Evolutionary conservation across 1,140 invertebrate genomes (phyloP).

Genomic region (Cotesia vestalis): DNA sequence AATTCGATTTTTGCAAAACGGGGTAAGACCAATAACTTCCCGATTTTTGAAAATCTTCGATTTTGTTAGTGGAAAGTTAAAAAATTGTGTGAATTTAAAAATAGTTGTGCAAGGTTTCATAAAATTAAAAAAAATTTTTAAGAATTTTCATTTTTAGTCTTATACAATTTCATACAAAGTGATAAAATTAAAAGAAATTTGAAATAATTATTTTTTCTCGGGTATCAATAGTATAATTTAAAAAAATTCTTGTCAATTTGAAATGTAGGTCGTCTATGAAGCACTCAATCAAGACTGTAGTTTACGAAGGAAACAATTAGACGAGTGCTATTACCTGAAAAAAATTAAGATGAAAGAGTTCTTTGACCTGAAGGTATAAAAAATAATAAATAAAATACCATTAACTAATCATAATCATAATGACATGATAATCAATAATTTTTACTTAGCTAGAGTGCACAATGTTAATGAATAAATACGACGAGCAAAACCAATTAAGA

Average conservation of each 20-base stretch:
- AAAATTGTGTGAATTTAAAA: no score
- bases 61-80: no score
- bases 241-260: slow-evolving; percentile 34
- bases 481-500: slow-evolving; percentile 36
- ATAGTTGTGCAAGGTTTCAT: no score
- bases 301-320: slow-evolving; percentile 68
- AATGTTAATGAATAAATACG: slow-evolving; percentile 40
- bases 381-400: no score
- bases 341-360: slow-evolving; percentile 68
- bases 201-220: neutral
- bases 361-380: slow-evolving; percentile 67
- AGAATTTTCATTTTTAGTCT: no score
- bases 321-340: slow-evolving; percentile 68
- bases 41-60: no score
- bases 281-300: slow-evolving; percentile 69
- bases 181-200: no score
- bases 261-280: slow-evolving; percentile 66
- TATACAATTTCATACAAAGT: no score
- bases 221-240: slow-evolving; percentile 24
- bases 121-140: no score
- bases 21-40: no score
- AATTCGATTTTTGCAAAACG: no score
- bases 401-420: slow-evolving; percentile 29
- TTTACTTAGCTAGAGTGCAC: slow-evolving; percentile 48
- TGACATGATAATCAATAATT: slow-evolving; percentile 35